Evolutionary conservation across 2,888 invertebrate genomes (phyloP).

Genomic region (Caenorhabditis angaria): DNA sequence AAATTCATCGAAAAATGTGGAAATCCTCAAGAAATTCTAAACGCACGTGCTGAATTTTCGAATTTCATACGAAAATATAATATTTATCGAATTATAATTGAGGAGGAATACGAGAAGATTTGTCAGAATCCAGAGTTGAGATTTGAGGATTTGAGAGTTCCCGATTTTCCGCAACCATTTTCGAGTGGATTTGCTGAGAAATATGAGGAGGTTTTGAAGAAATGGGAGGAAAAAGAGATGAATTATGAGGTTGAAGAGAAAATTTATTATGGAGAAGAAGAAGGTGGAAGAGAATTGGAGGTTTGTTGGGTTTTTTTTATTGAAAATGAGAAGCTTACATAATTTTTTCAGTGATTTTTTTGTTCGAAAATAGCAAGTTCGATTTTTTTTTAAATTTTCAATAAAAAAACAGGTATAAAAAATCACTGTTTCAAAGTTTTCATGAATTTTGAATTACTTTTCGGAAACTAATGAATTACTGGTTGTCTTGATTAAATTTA

Average conservation of each 20-base stretch:
- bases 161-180: neutral
- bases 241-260: neutral
- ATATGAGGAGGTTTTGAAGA: slow-evolving; percentile 2
- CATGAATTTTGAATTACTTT: neutral
- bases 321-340: neutral
- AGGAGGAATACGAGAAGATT: neutral
- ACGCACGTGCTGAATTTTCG: neutral
- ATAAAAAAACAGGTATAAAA: too few species aligned
- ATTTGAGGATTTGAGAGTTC: neutral
- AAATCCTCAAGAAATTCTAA: neutral
- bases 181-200: neutral
- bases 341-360: too few species aligned
- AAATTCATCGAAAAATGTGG: neutral
- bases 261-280: neutral
- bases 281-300: neutral
- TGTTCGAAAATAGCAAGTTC: too few species aligned
- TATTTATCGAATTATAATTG: neutral
- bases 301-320: neutral
- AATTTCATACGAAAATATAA: neutral
- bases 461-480: neutral
- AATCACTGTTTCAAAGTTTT: too few species aligned
- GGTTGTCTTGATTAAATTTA: neutral
- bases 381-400: too few species aligned
- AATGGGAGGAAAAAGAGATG: neutral
- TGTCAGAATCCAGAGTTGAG: neutral